Evolutionary conservation across 1,140 invertebrate genomes (phyloP), one percentile per base, ranked within the genome.

Genomic region (Cyclargus thomasi): DNA sequence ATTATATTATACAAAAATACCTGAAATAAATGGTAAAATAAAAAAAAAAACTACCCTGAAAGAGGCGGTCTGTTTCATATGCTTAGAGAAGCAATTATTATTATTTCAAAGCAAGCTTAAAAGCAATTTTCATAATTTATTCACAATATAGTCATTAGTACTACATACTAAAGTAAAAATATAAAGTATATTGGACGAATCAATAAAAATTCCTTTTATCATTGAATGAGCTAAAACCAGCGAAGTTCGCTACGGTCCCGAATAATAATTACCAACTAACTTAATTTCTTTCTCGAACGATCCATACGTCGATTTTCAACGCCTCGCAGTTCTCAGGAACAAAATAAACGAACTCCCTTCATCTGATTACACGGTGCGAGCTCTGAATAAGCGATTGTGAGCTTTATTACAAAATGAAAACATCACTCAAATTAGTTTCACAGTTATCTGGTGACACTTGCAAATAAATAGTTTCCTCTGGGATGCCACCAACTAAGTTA

Each of bases 361-460:
- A 20, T n/a, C n/a, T 1, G 55, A 59, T 59, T 59, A 18, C 55
- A 59, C 20, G 55, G 55, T 59, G 18, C 18, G 18, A 10, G 55
- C 18, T 21, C n/a, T 7, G 18, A 5, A 55, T 17, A 18, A 11
- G 17, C 18, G 55, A 20, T 20, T 22, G 0, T 59, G 18, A 59
- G 21, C 18, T 21, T 59, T 59, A 21, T 59, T 11, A 11, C 18
- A 11, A 20, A 59, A 59, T 59, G 20, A 59, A 59, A 20, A 10
- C 55, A 59, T 59, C 20, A 59, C 17, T 59, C 55, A 59, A 59
- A 59, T 59, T 59, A 59, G 55, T 59, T 17, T 59, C 55, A 59
- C 55, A 59, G 55, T 20, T 18, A 59, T n/a, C 55, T 6, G 53
- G 53, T 59, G 55, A 59, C 55, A 59, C 17, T 59, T 18, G 55